phyloP scores from a whole-genome alignment of 92 coral and sea anemone genomes.

The Meandrina meandrites region DNA sequence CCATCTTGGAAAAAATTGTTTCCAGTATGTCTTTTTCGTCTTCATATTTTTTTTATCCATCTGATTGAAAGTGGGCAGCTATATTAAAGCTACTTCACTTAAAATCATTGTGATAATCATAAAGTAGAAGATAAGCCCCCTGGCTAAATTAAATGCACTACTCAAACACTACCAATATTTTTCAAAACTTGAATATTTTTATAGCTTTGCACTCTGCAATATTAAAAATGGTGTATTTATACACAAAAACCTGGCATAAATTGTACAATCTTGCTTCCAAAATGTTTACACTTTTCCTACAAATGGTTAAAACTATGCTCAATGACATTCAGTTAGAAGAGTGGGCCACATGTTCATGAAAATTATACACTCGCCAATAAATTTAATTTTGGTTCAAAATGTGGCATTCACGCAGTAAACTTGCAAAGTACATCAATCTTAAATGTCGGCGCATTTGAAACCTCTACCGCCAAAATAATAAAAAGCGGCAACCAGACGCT shows the following conservation, averaged over 20 bases:
- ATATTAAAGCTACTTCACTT: not conserved
- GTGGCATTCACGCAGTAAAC: not conserved
- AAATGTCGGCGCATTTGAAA: not conserved
- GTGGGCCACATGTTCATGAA: not conserved
- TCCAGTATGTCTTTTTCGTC: not conserved
- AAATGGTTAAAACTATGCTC: not conserved
- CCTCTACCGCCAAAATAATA: not conserved
- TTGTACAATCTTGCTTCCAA: not conserved
- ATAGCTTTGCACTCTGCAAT: not conserved
- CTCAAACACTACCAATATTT: not conserved
- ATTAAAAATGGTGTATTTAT: not conserved
- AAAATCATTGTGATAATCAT: not conserved
- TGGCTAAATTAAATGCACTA: not conserved
- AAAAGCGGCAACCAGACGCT: not conserved
- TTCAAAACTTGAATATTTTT: not conserved
- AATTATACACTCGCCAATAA: not conserved
- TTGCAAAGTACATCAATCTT: not conserved
- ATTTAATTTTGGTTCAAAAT: not conserved
- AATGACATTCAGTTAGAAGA: not conserved
- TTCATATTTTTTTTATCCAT: not conserved
- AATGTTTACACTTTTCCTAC: not conserved
- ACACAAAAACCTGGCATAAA: not conserved
- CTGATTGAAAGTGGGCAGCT: not conserved
- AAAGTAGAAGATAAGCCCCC: not conserved
- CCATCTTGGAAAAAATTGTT: not conserved